Percentiles rank a stretch among this genome's conserved stretches.
phyloP scores from a whole-genome alignment of 1,140 invertebrate genomes.

The Stegodyphus mimosarum region DNA sequence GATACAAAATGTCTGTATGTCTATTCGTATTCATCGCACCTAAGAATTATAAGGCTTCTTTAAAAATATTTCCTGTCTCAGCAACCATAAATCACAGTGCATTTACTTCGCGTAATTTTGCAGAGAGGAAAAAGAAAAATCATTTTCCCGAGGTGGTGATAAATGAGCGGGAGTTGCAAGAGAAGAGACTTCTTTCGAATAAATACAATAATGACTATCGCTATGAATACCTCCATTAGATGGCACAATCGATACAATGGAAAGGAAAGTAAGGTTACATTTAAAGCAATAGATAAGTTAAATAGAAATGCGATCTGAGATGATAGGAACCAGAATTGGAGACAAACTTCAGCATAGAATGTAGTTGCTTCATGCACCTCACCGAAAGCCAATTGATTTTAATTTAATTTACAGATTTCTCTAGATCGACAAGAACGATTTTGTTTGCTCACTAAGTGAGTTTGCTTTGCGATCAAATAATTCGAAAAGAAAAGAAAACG shows the following conservation, averaged over 20 bases:
- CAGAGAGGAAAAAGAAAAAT: conserved; percentile 8
- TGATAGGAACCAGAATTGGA: conserved; percentile 40
- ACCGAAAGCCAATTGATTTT: conserved; percentile 53
- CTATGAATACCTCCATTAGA: conserved; percentile 8
- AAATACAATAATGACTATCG: conserved; percentile 31
- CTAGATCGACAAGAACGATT: conserved; percentile 28
- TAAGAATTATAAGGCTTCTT: too few species aligned
- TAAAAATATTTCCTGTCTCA: not conserved
- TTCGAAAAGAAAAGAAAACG: conserved; percentile 4
- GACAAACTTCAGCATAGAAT: conserved; percentile 31
- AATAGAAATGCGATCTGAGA: conserved; percentile 41
- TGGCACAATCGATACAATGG: conserved; percentile 26
- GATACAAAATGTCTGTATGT: too few species aligned
- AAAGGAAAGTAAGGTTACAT: conserved; percentile 4
- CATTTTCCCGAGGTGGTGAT: conserved; percentile 20
- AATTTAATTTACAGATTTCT: conserved; percentile 58
- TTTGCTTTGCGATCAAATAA: conserved; percentile 53
- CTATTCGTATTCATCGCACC: too few species aligned
- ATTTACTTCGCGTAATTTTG: conserved; percentile 14
- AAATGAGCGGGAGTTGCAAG: conserved; percentile 23
- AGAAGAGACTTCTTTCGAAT: conserved; percentile 27
- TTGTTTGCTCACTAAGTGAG: conserved; percentile 42
- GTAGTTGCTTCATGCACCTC: conserved; percentile 17
- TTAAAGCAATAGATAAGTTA: conserved; percentile 37
- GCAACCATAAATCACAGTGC: conserved; percentile 25